These are phyloP conservation scores for Melitaea athalia DNA, from an alignment of 2,888 invertebrate genomes.

Conservation along the genomic window DNA sequence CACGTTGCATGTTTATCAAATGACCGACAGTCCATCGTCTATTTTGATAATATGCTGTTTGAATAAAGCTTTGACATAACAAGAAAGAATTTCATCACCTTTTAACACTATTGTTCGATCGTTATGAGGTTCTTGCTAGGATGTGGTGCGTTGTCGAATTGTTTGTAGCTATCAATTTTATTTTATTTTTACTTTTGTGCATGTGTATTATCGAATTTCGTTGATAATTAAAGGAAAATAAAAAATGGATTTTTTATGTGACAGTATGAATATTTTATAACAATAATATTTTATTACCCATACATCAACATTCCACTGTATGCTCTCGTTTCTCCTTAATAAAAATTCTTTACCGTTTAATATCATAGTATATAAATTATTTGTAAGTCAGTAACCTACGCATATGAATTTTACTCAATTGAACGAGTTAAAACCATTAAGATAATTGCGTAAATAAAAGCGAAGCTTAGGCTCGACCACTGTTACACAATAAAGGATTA, in stretches of 20 bases:
- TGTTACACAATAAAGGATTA: slow-evolving; percentile 32
- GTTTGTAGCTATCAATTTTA: slow-evolving; percentile 10
- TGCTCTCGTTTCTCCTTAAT: background rate
- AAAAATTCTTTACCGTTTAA: background rate
- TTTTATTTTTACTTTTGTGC: background rate
- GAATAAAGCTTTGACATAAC: slow-evolving; percentile 59
- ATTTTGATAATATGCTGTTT: slow-evolving; percentile 68
- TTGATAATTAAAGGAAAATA: background rate
- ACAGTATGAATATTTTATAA: background rate
- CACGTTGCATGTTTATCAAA: slow-evolving; percentile 67
- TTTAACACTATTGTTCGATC: slow-evolving; percentile 44
- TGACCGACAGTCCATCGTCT: slow-evolving; percentile 45
- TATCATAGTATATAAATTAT: background rate
- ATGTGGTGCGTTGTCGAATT: slow-evolving; percentile 11
- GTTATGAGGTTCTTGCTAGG: slow-evolving; percentile 37
- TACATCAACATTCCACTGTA: background rate
- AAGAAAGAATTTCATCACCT: slow-evolving; percentile 57
- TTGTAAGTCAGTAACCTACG: background rate
- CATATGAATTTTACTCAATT: background rate
- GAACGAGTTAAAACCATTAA: background rate
- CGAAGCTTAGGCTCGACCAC: slow-evolving; percentile 27
- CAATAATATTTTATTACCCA: background rate
- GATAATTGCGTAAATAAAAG: slow-evolving; percentile 34
- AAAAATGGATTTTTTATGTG: background rate
- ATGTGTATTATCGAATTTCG: background rate